Evolutionary conservation across 2,888 invertebrate genomes (phyloP), one percentile per base, ranked within the genome.

Genomic region (Protophormia terraenovae): DNA sequence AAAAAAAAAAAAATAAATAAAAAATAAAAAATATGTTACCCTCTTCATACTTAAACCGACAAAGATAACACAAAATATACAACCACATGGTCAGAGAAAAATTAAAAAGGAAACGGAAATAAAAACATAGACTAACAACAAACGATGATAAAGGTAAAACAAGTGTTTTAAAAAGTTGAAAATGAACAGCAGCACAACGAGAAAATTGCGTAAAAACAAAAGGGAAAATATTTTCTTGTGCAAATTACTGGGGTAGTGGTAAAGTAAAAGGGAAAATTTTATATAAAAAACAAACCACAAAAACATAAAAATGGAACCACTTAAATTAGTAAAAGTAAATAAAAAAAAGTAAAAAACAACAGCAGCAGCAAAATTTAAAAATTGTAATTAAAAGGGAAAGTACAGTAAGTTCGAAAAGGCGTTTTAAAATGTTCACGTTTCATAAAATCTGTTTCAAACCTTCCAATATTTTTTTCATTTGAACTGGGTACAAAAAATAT

Each of bases 261-360:
- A 3, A 27, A 19, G 38, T 24, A 35, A n/a, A 14, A 16, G 3
- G 27, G 16, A n/a, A 16, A 32, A 7, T 35, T 8, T 47, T 10
- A 41, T 3, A 14, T 14, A 45, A 8, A 45, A 45, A 53, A 45
- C 6, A 62, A n/a, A 79, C 32, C 35, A 19, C 53, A 47, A 72
- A 78, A n/a, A 47, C 2, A 19, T n/a, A n/a, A n/a, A 69, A 75
- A 79, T 86, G 86, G 83, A 88, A 89, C 87, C 89, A 90, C 89
- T 90, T 89, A 90, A 90, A 90, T 91, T 91, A 90, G 90, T 90
- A 89, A 90, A 91, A 75, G 89, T 89, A 88, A 91, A 91, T 89
- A 90, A 88, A 88, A 88, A 87, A n/a, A n/a, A n/a, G n/a, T n/a
- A n/a, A n/a, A n/a, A 88, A 67, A 53, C 8, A 22, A 27, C 8